phyloP scores from a whole-genome alignment of 2,113 vertebrate genomes.

The Macrotis lagotis region DNA sequence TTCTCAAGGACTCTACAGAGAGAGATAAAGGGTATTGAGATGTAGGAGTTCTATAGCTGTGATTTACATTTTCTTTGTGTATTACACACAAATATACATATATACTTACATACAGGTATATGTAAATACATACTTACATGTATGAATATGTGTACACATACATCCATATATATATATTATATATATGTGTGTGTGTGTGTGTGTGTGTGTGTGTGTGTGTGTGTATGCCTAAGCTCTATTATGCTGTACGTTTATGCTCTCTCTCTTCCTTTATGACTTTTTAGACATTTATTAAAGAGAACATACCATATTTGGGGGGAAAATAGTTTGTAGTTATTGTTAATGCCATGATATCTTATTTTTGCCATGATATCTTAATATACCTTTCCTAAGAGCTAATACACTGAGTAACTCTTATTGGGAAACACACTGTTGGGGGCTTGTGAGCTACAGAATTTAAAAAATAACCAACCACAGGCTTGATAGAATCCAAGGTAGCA shows the following conservation, averaged over 20 bases:
- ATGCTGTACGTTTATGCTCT: background rate
- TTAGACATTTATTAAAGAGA: background rate
- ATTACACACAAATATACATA: background rate
- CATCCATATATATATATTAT: background rate
- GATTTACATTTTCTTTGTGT: background rate
- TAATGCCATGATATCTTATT: background rate
- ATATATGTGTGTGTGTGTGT: no score
- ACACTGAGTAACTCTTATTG: background rate
- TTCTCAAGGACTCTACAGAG: background rate
- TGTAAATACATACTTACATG: no score
- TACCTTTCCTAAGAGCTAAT: background rate
- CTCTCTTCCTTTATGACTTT: background rate
- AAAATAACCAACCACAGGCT: background rate
- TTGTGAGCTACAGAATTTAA: no score
- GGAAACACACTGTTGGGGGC: background rate
- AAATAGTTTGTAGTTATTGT: background rate
- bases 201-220: no score
- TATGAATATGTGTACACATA: no score
- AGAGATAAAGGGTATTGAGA: background rate
- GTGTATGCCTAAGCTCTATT: background rate
- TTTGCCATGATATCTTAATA: background rate
- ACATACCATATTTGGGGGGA: background rate
- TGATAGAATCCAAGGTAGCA: background rate
- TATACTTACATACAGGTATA: no score
- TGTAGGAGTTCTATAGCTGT: background rate